These are phyloP conservation scores for Oriolus oriolus DNA, from an alignment of 2,113 vertebrate species.

Conservation along the genomic window DNA sequence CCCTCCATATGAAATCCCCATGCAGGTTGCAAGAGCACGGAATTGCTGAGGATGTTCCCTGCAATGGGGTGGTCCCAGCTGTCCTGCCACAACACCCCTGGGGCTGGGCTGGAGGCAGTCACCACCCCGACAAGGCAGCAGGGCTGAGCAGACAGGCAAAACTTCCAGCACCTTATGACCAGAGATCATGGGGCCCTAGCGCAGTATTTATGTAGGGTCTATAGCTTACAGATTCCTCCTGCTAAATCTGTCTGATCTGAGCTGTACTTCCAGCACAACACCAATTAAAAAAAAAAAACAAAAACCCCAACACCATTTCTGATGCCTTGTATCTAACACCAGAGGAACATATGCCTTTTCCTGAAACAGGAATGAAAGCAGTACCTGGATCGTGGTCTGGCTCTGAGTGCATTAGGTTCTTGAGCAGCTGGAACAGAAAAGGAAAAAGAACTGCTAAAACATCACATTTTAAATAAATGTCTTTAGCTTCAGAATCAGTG, in stretches of 20 bases:
- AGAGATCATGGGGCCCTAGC: neutral
- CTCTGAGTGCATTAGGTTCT: slow-evolving; percentile 71
- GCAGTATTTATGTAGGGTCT: neutral
- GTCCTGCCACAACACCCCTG: accelerated
- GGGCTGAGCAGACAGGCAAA: neutral
- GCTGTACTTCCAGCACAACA: neutral
- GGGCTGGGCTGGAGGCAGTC: neutral
- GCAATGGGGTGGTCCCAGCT: neutral
- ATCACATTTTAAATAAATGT: neutral
- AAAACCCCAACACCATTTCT: neutral
- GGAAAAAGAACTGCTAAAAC: neutral
- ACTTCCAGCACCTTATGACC: neutral
- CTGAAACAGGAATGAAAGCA: slow-evolving; percentile 44
- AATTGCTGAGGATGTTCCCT: neutral
- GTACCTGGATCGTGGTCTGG: slow-evolving; percentile 82
- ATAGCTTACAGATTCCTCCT: neutral
- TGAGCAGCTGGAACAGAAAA: slow-evolving; percentile 73
- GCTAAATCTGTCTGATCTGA: neutral
- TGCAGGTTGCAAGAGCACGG: neutral
- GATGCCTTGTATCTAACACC: neutral
- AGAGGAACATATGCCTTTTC: neutral
- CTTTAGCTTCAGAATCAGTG: neutral
- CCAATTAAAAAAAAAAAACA: neutral
- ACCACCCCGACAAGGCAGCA: neutral
- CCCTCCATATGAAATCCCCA: neutral